Base-by-base conservation (phyloP, 30 jellyfish, hydroid and myxozoan species). In the Hydractinia echinata region DNA sequence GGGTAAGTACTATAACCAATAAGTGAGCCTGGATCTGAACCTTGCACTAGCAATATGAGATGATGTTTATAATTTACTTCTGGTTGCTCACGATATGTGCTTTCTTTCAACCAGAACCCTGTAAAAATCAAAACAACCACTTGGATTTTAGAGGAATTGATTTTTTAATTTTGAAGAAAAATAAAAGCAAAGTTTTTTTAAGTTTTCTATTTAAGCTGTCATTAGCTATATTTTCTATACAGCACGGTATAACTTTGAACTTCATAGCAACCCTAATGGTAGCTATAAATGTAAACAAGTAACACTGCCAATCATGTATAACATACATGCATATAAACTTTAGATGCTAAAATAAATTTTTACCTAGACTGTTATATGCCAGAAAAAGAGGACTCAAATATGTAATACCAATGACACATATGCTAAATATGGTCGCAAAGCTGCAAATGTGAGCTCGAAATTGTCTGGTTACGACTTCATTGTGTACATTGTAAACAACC, bases 81-180 rank as follows among this genome's bases (percentile, higher is more conserved):
- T n/a, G 97, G 91, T 72, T 91, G 97, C 72, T 91, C 97, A 76
- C 88, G 82, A 88, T 91, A 91, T 6, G 91, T 91, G 76, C 90
- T 81, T 82, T 91, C 96, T 68, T 80, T 91, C 67, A 91, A 51
- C 97, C 97, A 91, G 61, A 91, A 91, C 8, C 97, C 97, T 91
- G 53, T 18, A 67, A 19, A 56, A 73, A 61, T 55, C 51, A 54
- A 73, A 30, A 66, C 11, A 13, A 67, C 11, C 11, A 13, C 21
- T 0, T 13, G 44, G 1, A 15, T 10, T 67, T 67, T 13, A 67
- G n/a, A 15, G 11, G 11, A 30, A 3, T 7, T 71, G 30, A 30
- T 30, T 19, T 71, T 19, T 8, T 71, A 20, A 71, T 6, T 19
- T 48, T 13, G 21, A 21, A 64, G 48, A 6, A 5, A 7, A 6